Evolutionary conservation across 1,140 invertebrate species (phyloP), one percentile per base, ranked within the genome.

Genomic region (Popillia japonica): DNA sequence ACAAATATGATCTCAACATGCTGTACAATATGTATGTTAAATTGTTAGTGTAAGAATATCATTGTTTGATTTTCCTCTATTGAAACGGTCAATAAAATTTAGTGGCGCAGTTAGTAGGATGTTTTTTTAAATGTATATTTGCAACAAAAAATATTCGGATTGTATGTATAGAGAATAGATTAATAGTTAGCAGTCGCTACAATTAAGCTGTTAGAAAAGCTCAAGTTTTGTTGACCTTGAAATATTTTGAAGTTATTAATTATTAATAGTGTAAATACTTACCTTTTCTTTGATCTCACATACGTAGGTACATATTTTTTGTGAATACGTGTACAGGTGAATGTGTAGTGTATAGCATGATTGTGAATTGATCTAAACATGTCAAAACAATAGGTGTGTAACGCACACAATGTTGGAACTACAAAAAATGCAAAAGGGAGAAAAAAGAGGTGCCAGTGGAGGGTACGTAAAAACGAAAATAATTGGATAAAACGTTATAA

Each of bases 401-500:
- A 55, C 6, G 48, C 17, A 17, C 3, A 55, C 48, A 55, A 55
- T 14, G 7, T 14, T 48, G 11, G 6, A 64, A 64, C 23, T 64
- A 64, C 61, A 27, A 23, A 64, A 22, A 23, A 64, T 8, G 20
- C n/a, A n/a, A n/a, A n/a, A n/a, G n/a, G n/a, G n/a, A n/a, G n/a
- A 48, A 14, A 27, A 68, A 8, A 68, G 7, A 14, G 61, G 61
- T 68, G 73, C 20, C 14, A 20, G 41, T 75, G n/a, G 11, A 75
- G 64, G 11, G 73, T 75, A 75, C 73, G 11, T 8, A 48, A 75
- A 41, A 23, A 40, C 34, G 14, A 48, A 75, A 34, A 40, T 42
- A 48, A 75, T 40, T 40, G 6, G 27, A 34, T 10, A 20, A 75
- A 75, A 75, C 40, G 73, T 48, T 75, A 48, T 42, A 48, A 75